Conservation (phyloP, 2,888 invertebrate genomes). For the Apantesis nais region DNA sequence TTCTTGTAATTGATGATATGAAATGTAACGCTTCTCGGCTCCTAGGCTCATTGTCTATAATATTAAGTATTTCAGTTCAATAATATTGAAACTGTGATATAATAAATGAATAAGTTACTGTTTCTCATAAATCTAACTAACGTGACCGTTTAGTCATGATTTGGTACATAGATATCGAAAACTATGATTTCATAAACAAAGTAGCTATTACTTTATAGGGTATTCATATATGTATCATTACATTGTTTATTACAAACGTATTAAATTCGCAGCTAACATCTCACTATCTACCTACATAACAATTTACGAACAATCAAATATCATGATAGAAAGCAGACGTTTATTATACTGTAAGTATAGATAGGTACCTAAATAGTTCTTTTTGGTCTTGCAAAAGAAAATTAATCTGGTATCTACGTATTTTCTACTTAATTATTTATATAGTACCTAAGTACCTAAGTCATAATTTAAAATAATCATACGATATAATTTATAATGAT, state of each 20-base stretch:
- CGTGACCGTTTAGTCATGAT: not conserved
- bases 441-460: not conserved
- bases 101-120: not conserved
- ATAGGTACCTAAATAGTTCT: not conserved
- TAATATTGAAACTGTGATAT: not conserved
- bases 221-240: not conserved
- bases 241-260: not conserved
- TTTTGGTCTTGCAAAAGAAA: not conserved
- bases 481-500: not conserved
- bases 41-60: not conserved
- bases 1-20: not conserved
- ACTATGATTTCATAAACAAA: not conserved
- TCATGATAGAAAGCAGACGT: not conserved
- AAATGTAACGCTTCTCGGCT: not conserved
- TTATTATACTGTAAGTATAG: not conserved
- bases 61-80: too few species aligned
- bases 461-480: not conserved
- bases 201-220: not conserved
- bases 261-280: not conserved
- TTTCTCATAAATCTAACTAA: not conserved
- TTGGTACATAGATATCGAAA: not conserved
- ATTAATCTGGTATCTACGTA: not conserved
- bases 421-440: not conserved
- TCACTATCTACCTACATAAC: slow-evolving; percentile 1
- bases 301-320: not conserved